Evolutionary conservation across 2,888 invertebrate genomes (phyloP).

Genomic region (Myopa testacea): DNA sequence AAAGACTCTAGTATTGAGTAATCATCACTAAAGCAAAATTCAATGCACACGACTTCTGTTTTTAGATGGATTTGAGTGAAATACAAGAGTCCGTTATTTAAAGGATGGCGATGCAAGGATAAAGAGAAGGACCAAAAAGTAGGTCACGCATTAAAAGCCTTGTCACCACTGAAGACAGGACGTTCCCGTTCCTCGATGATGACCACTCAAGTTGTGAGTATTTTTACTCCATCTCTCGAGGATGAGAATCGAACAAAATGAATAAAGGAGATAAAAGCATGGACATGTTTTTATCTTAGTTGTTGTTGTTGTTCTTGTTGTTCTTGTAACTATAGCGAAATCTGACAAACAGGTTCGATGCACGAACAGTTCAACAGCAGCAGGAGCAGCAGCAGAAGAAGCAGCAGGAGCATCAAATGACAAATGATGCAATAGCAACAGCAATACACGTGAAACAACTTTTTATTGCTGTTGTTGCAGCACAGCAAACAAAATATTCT

Average conservation of each 20-base stretch:
- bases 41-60: no score
- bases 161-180: background rate
- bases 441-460: conserved; percentile 19
- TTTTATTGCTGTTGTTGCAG: conserved; percentile 11
- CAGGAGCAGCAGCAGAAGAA: background rate
- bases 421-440: conserved; percentile 39
- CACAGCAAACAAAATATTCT: background rate
- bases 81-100: no score
- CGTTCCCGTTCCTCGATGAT: background rate
- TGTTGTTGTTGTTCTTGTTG: background rate
- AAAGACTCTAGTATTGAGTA: no score
- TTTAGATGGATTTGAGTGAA: no score
- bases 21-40: no score
- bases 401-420: background rate
- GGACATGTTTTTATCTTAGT: background rate
- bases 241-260: background rate
- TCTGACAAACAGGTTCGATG: background rate
- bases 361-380: background rate
- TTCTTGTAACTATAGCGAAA: background rate
- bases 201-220: background rate
- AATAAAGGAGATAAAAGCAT: background rate
- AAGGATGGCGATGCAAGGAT: no score
- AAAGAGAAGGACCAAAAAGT: background rate
- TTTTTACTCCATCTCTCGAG: background rate
- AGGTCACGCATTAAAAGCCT: background rate